A percentile compares a stretch with the other conserved stretches of the same genome.
Evolutionary conservation across 2,888 invertebrate genomes (phyloP).

Genomic region (Tanypteryx hageni): DNA sequence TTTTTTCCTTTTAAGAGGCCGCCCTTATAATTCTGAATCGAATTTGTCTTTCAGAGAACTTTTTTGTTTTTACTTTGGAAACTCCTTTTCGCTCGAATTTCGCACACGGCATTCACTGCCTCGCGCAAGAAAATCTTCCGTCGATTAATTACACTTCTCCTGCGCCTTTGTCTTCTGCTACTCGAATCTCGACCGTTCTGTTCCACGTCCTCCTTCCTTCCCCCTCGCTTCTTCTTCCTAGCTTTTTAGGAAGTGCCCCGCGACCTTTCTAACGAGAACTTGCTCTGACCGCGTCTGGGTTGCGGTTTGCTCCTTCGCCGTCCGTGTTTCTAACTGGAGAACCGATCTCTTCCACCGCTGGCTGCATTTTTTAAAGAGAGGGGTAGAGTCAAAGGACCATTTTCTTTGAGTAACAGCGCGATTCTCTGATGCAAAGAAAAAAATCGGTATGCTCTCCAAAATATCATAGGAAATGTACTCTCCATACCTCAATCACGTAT

Average conservation of each 20-base stretch:
- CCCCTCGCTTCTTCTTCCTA: neutral
- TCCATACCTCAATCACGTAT: too few relatives aligned
- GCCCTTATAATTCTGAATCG: too few relatives aligned
- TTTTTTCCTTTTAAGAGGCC: too few relatives aligned
- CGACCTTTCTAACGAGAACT: neutral
- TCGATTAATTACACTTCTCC: neutral
- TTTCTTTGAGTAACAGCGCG: too few relatives aligned
- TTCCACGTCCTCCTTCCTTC: neutral
- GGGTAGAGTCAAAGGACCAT: too few relatives aligned
- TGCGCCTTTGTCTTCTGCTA: neutral
- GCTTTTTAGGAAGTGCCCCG: neutral
- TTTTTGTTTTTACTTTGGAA: too few relatives aligned
- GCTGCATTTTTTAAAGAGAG: too few relatives aligned
- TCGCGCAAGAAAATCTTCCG: neutral
- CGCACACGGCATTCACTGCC: neutral
- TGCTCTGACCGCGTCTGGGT: neutral
- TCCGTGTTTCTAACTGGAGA: neutral
- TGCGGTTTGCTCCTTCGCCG: neutral
- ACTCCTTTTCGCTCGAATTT: neutral
- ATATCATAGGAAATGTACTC: too few relatives aligned
- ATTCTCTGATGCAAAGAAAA: too few relatives aligned
- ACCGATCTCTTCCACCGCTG: neutral
- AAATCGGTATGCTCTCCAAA: too few relatives aligned
- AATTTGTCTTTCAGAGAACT: too few relatives aligned
- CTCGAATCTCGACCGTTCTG: neutral